phyloP scores from a whole-genome alignment of 2,888 invertebrate genomes.

The Tuberolachnus salignus region DNA sequence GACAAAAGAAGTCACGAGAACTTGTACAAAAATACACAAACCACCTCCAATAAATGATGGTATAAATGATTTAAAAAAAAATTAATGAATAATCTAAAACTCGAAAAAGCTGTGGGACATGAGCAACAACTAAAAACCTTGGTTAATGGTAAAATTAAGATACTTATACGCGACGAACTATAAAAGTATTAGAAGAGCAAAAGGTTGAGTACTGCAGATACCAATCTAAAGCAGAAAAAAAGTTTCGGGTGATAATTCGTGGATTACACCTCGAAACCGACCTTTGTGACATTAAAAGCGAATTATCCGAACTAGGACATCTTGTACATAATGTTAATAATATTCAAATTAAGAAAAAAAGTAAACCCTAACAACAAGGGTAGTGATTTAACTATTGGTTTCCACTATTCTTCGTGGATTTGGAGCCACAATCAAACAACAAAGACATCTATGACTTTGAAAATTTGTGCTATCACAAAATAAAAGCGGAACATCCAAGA shows the following conservation, averaged over 20 bases:
- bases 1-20: neutral
- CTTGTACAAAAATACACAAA: neutral
- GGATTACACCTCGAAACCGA: neutral
- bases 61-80: neutral
- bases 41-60: neutral
- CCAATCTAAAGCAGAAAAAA: neutral
- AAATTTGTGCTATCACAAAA: no score
- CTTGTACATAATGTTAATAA: neutral
- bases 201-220: neutral
- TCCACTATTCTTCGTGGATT: neutral
- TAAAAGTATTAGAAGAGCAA: neutral
- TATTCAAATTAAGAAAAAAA: neutral
- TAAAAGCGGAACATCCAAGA: no score
- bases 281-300: neutral
- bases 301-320: neutral
- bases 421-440: neutral
- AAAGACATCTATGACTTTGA: neutral
- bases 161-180: neutral
- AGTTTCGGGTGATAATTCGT: no score
- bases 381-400: neutral
- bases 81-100: no score
- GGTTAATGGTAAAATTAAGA: neutral
- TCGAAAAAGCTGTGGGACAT: no score
- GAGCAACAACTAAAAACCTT: no score
- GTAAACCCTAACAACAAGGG: neutral